Evolutionary conservation across 2,888 invertebrate genomes (phyloP), one percentile per base, ranked within the genome.

Genomic region (Cremastinae sp.): DNA sequence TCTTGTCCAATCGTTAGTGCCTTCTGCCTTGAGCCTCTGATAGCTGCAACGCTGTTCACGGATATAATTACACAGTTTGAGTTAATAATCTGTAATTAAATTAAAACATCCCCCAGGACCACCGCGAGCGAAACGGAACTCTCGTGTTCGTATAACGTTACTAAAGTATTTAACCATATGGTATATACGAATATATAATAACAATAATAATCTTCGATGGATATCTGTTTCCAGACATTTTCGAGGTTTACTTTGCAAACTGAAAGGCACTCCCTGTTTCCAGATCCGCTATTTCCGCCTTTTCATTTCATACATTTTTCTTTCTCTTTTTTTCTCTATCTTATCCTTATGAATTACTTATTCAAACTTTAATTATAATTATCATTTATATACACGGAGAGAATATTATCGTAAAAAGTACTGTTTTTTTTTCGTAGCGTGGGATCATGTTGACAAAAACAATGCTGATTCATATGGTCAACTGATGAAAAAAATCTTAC

Each of bases 41-140:
- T 38, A 68, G n/a, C 53, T 43, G 68, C 71, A 38, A 36, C 73
- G 75, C 78, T 78, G 75, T 74, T 54, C 79, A 80, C 68, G 77
- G 75, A 79, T 81, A 80, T 81, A 81, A 81, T 82, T 82, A 81
- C 78, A 79, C 74, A 78, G 76, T 72, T 62, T 43, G 75, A 80
- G 77, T 80, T 81, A 79, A 81, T 82, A 81, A 81, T 82, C 80
- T 78, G 79, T 81, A 81, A 82, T 82, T 82, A 81, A 80, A 81
- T 80, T 81, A 78, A 79, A 81, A 80, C 74, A 80, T 78, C 80
- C 73, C 74, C 47, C 65, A 74, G 74, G 71, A 71, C 18, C 59
- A 78, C 80, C 80, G 49, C 75, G 64, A 72, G 79, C 75, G 69
- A 79, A 47, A 36, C 43, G 47, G 56, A 58, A 62, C 47, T 58